Conservation (phyloP, 2,888 invertebrate genomes). For the Eurois occulta region DNA sequence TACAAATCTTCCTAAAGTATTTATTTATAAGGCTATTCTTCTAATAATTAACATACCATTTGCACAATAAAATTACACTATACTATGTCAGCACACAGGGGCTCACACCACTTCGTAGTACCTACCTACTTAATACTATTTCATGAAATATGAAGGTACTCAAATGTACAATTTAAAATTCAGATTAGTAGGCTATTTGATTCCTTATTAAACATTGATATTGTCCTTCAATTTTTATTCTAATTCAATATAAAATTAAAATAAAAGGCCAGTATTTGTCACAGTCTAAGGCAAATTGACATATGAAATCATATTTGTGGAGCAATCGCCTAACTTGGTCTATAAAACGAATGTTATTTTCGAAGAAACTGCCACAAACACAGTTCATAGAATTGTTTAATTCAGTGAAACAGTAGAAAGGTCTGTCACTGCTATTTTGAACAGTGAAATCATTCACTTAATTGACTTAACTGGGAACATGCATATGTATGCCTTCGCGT, state of each 20-base stretch:
- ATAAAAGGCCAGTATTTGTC: slow-evolving; percentile 37
- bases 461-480: slow-evolving; percentile 48
- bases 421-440: slow-evolving; percentile 54
- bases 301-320: not conserved
- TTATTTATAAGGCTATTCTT: not conserved
- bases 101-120: slow-evolving; percentile 20
- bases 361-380: slow-evolving; percentile 23
- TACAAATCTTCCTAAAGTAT: not conserved
- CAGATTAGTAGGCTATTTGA: slow-evolving; percentile 41
- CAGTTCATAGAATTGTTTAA: slow-evolving; percentile 38
- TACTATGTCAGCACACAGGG: not conserved
- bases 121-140: slow-evolving; percentile 17
- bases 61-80: slow-evolving; percentile 2
- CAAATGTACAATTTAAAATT: slow-evolving; percentile 40
- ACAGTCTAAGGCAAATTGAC: slow-evolving; percentile 7
- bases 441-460: slow-evolving; percentile 57
- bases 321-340: slow-evolving; percentile 10
- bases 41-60: not conserved
- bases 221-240: slow-evolving; percentile 61
- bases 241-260: slow-evolving; percentile 37
- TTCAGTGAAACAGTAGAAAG: slow-evolving; percentile 54
- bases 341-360: slow-evolving; percentile 9
- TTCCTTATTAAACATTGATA: slow-evolving; percentile 52
- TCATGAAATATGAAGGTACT: slow-evolving; percentile 38
- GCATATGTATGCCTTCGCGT: slow-evolving; percentile 42